Base-by-base conservation (phyloP, 1,140 invertebrate genomes). In the Drosophila saltans region DNA sequence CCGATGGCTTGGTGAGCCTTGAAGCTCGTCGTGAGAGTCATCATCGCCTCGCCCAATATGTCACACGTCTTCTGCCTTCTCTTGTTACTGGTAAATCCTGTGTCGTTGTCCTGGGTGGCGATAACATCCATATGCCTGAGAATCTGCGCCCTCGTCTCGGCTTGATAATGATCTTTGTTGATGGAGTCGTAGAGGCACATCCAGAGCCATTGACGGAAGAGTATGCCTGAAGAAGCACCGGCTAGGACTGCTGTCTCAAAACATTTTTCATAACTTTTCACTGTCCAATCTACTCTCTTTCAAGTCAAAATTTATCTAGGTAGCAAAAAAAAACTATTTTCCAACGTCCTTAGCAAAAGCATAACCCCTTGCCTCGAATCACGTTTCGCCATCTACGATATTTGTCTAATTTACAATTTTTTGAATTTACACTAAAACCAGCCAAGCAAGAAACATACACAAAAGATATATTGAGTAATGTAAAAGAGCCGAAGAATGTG, bases 101-200 rank as follows among this genome's bases (percentile, higher is more conserved):
- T 8, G 65, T 89, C n/a, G 73, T 78, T 9, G 24, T 84, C 0
- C 40, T 88, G 28, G 63, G 45, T 11, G 69, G 70, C 4, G 83
- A 88, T n/a, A 88, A 88, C 48, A 40, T 39, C 0, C 83, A 88
- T 48, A 89, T 88, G 84, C 66, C 74, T 1, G 84, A 80, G 10
- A 86, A 83, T 11, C 52, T 86, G 0, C 76, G 76, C 1, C 82
- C 76, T 0, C 1, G 41, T 0, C 55, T 88, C 9, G 82, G 76
- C 0, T 26, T 86, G 24, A 65, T 79, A 2, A 83, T 86, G 83
- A 74, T 86, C 33, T 86, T 86, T 16, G 69, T 80, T 0, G 80
- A 82, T 33, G 76, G 82, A 11, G 76, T 86, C 2, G 76, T 80
- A 9, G 83, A 86, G 56, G 36, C 59, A 40, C 26, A 26, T 21